Conservation (phyloP, 1,140 invertebrate species). For the Chymomyza costata region DNA sequence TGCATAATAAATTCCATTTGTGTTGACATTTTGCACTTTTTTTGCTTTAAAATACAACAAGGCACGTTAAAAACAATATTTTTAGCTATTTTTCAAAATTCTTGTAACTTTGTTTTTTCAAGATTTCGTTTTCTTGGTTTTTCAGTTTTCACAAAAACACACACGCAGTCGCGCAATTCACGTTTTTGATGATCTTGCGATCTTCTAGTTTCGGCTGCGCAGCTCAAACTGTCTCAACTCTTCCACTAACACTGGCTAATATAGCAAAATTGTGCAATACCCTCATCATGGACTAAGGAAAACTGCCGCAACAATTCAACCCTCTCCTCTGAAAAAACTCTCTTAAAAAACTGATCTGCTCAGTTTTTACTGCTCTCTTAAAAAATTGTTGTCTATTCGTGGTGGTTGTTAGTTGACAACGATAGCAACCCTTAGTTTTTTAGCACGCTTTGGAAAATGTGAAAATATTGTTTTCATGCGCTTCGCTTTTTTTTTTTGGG, state of each 20-base stretch:
- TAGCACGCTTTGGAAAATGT: slow-evolving; percentile 38
- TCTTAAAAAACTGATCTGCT: slow-evolving; percentile 36
- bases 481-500: slow-evolving; percentile 36
- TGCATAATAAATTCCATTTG: slow-evolving; percentile 74
- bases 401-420: slow-evolving; percentile 11
- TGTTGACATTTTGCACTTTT: slow-evolving; percentile 58
- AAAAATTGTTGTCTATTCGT: slow-evolving; percentile 26
- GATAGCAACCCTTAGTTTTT: slow-evolving; percentile 42
- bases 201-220: slow-evolving; percentile 67
- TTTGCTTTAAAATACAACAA: slow-evolving; percentile 28
- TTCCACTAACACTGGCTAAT: slow-evolving; percentile 58
- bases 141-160: slow-evolving; percentile 25
- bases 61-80: slow-evolving; percentile 23
- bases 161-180: slow-evolving; percentile 23
- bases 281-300: neutral
- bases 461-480: slow-evolving; percentile 40
- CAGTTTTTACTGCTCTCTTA: slow-evolving; percentile 28
- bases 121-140: slow-evolving; percentile 22
- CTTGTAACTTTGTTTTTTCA: slow-evolving; percentile 27
- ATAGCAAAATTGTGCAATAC: slow-evolving; percentile 61
- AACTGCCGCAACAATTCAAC: slow-evolving; percentile 18
- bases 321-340: slow-evolving; percentile 40
- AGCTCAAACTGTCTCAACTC: slow-evolving; percentile 74
- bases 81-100: slow-evolving; percentile 21
- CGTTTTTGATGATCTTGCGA: slow-evolving; percentile 34